A percentile compares a stretch with the other conserved stretches of the same genome.
Evolutionary conservation across 2,888 invertebrate species (phyloP).

Genomic region (Lepetodrilus schrolli): DNA sequence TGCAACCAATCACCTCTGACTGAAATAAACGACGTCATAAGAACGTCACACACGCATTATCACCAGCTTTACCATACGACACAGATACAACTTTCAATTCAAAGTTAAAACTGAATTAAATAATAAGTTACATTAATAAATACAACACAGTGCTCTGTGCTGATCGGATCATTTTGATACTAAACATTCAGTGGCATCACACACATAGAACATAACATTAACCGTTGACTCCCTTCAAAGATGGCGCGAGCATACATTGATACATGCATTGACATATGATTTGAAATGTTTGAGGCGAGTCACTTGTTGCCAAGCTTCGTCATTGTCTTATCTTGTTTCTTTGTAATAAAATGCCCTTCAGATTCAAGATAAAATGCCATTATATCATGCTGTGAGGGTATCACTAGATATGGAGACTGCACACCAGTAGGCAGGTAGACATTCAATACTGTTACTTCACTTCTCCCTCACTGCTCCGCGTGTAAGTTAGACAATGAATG

Average conservation of each 20-base stretch:
- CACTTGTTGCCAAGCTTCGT: not conserved
- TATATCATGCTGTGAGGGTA: no score
- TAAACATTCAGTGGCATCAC: not conserved
- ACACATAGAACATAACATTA: not conserved
- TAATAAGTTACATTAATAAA: constrained; percentile 21
- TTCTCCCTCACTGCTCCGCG: not conserved
- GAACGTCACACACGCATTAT: not conserved
- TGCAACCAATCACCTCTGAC: not conserved
- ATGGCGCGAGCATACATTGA: not conserved
- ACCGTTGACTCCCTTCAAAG: not conserved
- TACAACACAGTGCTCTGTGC: constrained; percentile 11
- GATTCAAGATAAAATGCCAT: no score
- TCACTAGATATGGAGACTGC: no score
- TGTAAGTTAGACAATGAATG: not conserved
- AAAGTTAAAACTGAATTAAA: not conserved
- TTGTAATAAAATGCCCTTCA: no score
- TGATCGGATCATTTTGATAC: not conserved
- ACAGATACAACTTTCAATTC: not conserved
- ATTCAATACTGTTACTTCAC: constrained; percentile 4
- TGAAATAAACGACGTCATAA: not conserved
- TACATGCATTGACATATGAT: constrained; percentile 11
- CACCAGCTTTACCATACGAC: not conserved
- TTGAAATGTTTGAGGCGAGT: not conserved
- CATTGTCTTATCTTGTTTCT: no score
- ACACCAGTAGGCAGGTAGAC: no score